phyloP scores from a whole-genome alignment of 2,888 invertebrate genomes.

The Sclerodermus sp. region DNA sequence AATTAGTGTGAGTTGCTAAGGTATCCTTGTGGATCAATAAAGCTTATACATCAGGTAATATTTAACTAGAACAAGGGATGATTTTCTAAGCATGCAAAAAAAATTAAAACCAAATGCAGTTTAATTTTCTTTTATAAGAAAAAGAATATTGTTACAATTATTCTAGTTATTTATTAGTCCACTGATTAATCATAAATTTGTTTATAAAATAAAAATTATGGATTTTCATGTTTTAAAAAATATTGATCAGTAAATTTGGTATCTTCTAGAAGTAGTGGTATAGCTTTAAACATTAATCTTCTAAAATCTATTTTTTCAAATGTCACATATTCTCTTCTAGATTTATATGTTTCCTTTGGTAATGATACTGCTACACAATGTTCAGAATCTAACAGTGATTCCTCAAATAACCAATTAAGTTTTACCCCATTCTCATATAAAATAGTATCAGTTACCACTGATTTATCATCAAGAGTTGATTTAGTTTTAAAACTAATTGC shows the following conservation, averaged over 20 bases:
- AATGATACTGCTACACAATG: conserved; percentile 81
- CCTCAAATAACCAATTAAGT: conserved; percentile 79
- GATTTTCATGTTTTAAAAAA: conserved; percentile 62
- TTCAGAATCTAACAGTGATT: conserved; percentile 72
- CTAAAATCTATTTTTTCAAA: conserved; percentile 65
- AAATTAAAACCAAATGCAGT: no score
- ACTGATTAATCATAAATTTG: conserved; percentile 13
- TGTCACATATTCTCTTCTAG: conserved; percentile 29
- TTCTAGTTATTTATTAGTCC: conserved; percentile 14
- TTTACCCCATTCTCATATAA: conserved; percentile 66
- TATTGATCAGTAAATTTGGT: conserved; percentile 62
- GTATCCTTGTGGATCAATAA: conserved; percentile 14
- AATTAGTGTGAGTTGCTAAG: neutral
- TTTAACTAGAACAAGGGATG: conserved; percentile 1
- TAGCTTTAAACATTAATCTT: conserved; percentile 64
- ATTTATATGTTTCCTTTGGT: conserved; percentile 43
- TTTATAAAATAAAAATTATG: conserved; percentile 18
- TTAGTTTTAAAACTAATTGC: conserved; percentile 75
- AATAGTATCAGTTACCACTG: conserved; percentile 67
- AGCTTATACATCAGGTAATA: conserved; percentile 3
- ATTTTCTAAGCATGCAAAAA: no score
- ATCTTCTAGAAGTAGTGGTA: conserved; percentile 61
- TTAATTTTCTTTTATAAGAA: no score
- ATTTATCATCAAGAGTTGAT: conserved; percentile 35
- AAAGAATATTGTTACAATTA: conserved; percentile 5